These are phyloP conservation scores for Ptychadena robeensis DNA, from an alignment of 2,797 vertebrate species.

Conservation along the genomic window DNA sequence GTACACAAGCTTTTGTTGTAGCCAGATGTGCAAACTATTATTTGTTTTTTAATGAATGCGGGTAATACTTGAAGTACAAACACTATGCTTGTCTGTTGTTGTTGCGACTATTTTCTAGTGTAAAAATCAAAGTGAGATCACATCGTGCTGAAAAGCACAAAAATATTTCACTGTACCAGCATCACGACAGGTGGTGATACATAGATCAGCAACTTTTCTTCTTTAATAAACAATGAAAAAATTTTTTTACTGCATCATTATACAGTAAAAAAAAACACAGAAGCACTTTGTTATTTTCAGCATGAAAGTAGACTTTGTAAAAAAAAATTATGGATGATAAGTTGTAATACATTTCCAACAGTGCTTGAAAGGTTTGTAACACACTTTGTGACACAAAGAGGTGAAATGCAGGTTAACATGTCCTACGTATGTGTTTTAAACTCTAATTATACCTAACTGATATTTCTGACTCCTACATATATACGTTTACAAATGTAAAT, in stretches of 20 bases:
- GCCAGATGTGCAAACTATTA: not conserved
- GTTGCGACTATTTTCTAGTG: not conserved
- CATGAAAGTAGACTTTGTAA: not conserved
- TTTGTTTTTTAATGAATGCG: not conserved
- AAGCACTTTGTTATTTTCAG: not conserved
- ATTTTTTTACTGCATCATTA: not conserved
- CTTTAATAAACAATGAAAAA: not conserved
- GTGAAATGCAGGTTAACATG: not conserved
- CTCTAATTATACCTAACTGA: not conserved
- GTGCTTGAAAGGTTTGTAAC: not conserved
- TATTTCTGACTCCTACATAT: not conserved
- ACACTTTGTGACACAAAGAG: not conserved
- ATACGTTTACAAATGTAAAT: not conserved
- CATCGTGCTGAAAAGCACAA: not conserved
- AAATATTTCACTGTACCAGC: constrained; percentile 3
- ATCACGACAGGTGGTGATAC: not conserved
- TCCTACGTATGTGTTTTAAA: not conserved
- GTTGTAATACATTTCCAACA: not conserved
- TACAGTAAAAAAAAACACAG: not conserved
- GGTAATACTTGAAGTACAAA: not conserved
- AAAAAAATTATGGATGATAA: not conserved
- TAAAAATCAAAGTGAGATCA: constrained; percentile 19
- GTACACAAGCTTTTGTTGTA: not conserved
- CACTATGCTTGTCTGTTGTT: not conserved
- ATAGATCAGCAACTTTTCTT: constrained; percentile 18